A percentile compares a stretch with the other conserved stretches of the same genome.
Evolutionary conservation across 2,113 vertebrate genomes (phyloP).

Genomic region (Bos indicus): DNA sequence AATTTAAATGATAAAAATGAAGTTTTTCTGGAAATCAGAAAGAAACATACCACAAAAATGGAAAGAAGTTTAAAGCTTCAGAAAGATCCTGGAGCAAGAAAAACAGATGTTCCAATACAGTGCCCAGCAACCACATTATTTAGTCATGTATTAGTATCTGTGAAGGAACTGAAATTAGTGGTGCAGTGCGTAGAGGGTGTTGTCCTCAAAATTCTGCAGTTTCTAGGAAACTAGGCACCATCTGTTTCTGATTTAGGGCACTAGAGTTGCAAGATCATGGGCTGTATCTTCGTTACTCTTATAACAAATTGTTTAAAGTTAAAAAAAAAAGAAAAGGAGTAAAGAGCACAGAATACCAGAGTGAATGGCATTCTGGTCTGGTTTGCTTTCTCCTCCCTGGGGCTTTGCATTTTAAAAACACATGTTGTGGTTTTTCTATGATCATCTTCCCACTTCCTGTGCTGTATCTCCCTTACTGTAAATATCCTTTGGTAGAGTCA

Average conservation of each 20-base stretch:
- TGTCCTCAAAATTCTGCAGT: conserved; percentile 44
- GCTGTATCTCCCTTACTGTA: conserved; percentile 33
- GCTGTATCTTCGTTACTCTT: conserved; percentile 43
- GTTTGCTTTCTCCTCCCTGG: conserved; percentile 25
- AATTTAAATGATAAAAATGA: not conserved
- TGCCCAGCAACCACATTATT: not conserved
- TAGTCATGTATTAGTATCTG: not conserved
- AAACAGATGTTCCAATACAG: not conserved
- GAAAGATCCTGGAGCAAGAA: not conserved
- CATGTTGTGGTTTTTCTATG: conserved; percentile 59
- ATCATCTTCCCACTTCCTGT: conserved; percentile 63
- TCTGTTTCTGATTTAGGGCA: conserved; percentile 64
- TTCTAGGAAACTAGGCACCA: conserved; percentile 68
- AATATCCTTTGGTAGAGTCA: conserved; percentile 45
- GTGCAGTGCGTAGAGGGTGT: not conserved
- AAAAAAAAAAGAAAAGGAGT: not conserved
- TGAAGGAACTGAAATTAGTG: conserved; percentile 49
- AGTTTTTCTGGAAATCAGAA: conserved; percentile 22
- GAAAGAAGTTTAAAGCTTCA: conserved; percentile 13
- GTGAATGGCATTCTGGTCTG: conserved; percentile 10
- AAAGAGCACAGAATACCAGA: conserved; percentile 18
- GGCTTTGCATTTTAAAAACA: conserved; percentile 61
- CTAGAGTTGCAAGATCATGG: conserved; percentile 13
- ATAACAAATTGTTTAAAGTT: conserved; percentile 59
- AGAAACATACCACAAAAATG: not conserved